Evolutionary conservation across 2,888 invertebrate species (phyloP).

Genomic region (Cosmorhoe ocellata): DNA sequence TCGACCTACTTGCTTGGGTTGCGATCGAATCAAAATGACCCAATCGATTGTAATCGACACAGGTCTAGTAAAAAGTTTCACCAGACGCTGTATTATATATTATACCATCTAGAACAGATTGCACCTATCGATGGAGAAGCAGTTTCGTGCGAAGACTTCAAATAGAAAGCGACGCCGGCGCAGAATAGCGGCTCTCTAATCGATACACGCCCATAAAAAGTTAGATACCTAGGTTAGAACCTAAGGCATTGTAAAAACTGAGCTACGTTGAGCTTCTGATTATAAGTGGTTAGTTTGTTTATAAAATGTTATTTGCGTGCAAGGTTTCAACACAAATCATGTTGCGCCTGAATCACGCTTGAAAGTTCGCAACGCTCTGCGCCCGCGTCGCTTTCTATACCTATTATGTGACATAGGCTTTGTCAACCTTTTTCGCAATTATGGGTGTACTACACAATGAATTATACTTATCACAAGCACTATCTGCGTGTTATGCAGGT

Average conservation of each 20-base stretch:
- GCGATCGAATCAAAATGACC: too few species aligned
- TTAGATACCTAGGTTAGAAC: too few species aligned
- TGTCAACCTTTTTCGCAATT: conserved; percentile 10
- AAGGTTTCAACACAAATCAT: neutral
- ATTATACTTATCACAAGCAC: neutral
- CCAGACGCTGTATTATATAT: too few species aligned
- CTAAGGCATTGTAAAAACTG: too few species aligned
- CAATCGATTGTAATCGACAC: too few species aligned
- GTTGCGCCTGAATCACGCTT: neutral
- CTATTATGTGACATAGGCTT: neutral
- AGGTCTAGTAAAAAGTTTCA: too few species aligned
- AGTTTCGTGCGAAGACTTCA: neutral
- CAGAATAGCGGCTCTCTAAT: neutral
- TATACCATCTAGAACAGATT: too few species aligned
- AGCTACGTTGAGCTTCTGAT: too few species aligned
- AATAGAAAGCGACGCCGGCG: neutral
- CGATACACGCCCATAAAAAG: neutral
- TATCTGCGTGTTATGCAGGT: neutral
- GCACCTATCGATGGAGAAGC: too few species aligned
- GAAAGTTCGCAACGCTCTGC: neutral
- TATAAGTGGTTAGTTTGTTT: too few species aligned
- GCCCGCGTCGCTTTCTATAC: conserved; percentile 9
- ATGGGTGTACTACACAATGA: neutral
- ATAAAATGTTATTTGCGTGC: too few species aligned
- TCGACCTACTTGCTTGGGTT: too few species aligned